Evolutionary conservation across 1,140 invertebrate genomes (phyloP).

Genomic region (Metaphire vulgaris): DNA sequence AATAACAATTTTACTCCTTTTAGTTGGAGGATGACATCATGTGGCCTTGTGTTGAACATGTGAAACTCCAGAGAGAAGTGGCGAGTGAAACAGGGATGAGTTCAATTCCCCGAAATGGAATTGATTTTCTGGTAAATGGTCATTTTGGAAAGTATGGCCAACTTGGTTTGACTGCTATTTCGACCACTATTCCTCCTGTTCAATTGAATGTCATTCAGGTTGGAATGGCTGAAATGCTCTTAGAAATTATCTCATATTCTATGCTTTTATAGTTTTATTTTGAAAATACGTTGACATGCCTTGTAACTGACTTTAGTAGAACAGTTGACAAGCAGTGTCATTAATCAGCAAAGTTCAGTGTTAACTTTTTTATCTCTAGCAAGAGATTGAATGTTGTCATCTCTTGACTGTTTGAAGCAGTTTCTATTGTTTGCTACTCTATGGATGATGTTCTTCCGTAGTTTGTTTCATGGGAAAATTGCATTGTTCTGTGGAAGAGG

Average conservation of each 20-base stretch:
- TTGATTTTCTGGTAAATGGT: background rate
- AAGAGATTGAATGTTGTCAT: no score
- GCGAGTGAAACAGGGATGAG: background rate
- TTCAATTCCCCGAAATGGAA: background rate
- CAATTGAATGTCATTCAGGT: background rate
- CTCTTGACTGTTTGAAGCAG: no score
- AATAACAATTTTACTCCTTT: background rate
- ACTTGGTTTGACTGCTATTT: background rate
- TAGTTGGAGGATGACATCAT: background rate
- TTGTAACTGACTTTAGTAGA: background rate
- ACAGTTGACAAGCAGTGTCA: background rate
- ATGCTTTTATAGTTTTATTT: background rate
- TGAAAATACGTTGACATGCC: no score
- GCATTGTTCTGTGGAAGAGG: background rate
- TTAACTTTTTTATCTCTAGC: background rate
- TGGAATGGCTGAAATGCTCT: background rate
- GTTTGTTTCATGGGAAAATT: background rate
- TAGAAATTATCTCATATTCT: background rate
- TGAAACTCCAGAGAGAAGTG: background rate
- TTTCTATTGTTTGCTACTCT: no score
- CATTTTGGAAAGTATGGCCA: background rate
- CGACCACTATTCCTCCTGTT: background rate
- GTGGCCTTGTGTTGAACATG: background rate
- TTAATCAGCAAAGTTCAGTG: background rate
- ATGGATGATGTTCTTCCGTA: no score